Evolutionary conservation across 2,113 vertebrate species (phyloP).

Genomic region (Clarias batrachus): DNA sequence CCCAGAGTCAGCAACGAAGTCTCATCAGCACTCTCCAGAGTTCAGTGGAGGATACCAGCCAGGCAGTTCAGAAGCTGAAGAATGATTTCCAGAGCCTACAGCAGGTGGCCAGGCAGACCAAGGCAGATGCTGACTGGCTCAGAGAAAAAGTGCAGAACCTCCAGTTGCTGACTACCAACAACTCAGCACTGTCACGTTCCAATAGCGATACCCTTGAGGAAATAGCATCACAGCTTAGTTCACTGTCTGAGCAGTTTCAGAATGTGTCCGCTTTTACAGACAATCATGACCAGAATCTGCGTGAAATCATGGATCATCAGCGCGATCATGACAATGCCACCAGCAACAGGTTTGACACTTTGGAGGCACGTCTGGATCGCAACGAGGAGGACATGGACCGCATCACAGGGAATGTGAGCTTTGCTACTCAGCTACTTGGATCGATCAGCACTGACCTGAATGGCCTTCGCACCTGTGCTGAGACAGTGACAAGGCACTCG

Average conservation of each 20-base stretch:
- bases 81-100: slow-evolving; percentile 93
- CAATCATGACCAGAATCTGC: slow-evolving; percentile 84
- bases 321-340: slow-evolving; percentile 87
- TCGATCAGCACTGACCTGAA: slow-evolving; percentile 86
- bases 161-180: slow-evolving; percentile 86
- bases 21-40: slow-evolving; percentile 83
- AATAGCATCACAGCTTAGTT: slow-evolving; percentile 83
- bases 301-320: slow-evolving; percentile 87
- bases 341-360: slow-evolving; percentile 78
- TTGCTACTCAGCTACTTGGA: slow-evolving; percentile 85
- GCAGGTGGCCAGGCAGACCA: slow-evolving; percentile 84
- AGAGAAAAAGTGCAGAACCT: slow-evolving; percentile 92
- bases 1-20: slow-evolving; percentile 87
- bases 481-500: slow-evolving; percentile 84
- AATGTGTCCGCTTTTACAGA: slow-evolving; percentile 84
- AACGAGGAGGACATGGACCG: slow-evolving; percentile 84
- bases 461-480: slow-evolving; percentile 87
- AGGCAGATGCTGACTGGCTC: slow-evolving; percentile 86
- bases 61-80: slow-evolving; percentile 88
- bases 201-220: slow-evolving; percentile 91
- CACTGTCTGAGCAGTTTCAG: slow-evolving; percentile 85
- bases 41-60: slow-evolving; percentile 86
- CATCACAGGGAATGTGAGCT: slow-evolving; percentile 91
- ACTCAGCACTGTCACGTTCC: slow-evolving; percentile 83
- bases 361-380: slow-evolving; percentile 84